Conservation (phyloP, 1,140 invertebrate species). For the Tetramorium alpestre region DNA sequence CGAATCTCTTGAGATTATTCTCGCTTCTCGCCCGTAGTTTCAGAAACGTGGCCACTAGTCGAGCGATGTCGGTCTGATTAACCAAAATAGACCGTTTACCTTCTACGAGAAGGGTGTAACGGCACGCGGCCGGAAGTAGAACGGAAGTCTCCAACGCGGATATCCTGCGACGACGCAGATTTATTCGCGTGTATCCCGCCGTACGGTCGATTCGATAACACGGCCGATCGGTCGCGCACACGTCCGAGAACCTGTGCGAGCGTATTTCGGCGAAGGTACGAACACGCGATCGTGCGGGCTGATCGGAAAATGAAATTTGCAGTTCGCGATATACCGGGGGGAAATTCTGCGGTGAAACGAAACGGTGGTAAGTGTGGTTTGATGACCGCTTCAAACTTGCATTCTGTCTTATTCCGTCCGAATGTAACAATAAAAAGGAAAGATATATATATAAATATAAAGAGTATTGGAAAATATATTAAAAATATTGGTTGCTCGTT, state of each 20-base stretch:
- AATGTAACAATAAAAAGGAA: not conserved
- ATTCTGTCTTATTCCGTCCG: not conserved
- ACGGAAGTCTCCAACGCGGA: conserved; percentile 63
- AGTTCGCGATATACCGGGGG: not conserved
- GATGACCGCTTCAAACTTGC: not conserved
- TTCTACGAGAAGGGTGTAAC: conserved; percentile 22
- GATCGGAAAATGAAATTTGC: conserved; percentile 46
- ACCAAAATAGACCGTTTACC: conserved; percentile 59
- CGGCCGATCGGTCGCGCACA: conserved; percentile 22
- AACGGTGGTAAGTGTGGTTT: not conserved
- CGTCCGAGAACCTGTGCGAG: conserved; percentile 21
- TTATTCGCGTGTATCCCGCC: conserved; percentile 58
- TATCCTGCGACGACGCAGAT: conserved; percentile 68
- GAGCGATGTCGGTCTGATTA: conserved; percentile 61
- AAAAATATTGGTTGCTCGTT: not conserved
- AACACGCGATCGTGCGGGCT: conserved; percentile 4
- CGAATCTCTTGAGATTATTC: conserved; percentile 56
- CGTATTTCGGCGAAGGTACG: conserved; percentile 2
- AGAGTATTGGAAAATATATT: not conserved
- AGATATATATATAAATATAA: not conserved
- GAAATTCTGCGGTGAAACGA: not conserved
- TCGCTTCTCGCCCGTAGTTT: conserved; percentile 20
- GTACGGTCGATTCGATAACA: conserved; percentile 63
- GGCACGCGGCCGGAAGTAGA: conserved; percentile 45
- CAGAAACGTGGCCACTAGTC: not conserved